Conservation (phyloP, 1,140 invertebrate genomes). For the Hermetia illucens region DNA sequence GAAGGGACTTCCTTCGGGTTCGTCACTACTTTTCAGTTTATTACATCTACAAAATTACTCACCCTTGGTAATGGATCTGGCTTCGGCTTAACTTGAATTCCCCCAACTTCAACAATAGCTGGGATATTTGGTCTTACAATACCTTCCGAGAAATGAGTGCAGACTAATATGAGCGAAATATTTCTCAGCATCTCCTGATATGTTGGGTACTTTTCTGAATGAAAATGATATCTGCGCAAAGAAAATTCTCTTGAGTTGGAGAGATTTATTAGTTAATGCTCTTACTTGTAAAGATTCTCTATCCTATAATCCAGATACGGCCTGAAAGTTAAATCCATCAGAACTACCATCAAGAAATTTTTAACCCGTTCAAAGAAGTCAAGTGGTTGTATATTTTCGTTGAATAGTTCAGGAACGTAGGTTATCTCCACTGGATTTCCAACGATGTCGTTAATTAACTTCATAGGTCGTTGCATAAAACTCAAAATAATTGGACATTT, state of each 20-base stretch:
- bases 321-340: background rate
- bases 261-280: too few species aligned
- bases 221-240: too few species aligned
- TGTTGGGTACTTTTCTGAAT: background rate
- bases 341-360: background rate
- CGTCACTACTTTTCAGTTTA: too few species aligned
- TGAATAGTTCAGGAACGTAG: background rate
- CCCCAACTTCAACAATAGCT: background rate
- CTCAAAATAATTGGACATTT: background rate
- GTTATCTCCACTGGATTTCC: background rate
- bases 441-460: too few species aligned
- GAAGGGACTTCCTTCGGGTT: too few species aligned
- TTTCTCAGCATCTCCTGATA: background rate
- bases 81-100: background rate
- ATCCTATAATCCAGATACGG: background rate
- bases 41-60: too few species aligned
- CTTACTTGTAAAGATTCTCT: background rate
- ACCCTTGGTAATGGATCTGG: background rate
- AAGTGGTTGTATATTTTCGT: background rate
- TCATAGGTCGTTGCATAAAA: too few species aligned
- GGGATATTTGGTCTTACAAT: background rate
- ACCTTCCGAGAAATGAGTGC: background rate
- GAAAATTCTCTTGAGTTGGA: too few species aligned
- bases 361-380: background rate
- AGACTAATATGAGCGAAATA: background rate